Conservation (phyloP, 2,888 invertebrate genomes). For the Ctenicera cuprea region DNA sequence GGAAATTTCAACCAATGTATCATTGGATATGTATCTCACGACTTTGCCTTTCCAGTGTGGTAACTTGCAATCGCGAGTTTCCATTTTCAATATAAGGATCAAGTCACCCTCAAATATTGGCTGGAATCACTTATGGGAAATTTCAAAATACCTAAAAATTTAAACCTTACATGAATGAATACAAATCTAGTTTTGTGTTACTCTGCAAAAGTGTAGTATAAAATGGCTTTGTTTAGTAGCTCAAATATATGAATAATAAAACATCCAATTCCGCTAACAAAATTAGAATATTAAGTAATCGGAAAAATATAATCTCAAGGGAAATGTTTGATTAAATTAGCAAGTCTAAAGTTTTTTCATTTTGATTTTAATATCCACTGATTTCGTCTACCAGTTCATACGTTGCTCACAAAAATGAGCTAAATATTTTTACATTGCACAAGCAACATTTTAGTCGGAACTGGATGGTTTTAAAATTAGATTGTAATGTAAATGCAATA, state of each 20-base stretch:
- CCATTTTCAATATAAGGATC: constrained; percentile 9
- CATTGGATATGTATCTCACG: constrained; percentile 27
- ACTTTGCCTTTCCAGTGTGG: constrained; percentile 13
- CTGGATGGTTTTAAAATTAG: no score
- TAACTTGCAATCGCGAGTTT: constrained; percentile 7
- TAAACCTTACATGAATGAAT: no score
- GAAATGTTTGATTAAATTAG: constrained; percentile 20
- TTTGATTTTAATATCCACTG: constrained; percentile 13
- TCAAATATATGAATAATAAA: background rate
- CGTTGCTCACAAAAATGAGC: background rate
- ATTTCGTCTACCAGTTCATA: constrained; percentile 1
- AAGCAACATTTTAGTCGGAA: no score
- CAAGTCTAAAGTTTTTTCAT: constrained; percentile 18
- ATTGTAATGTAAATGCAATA: no score
- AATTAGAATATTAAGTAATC: constrained; percentile 13
- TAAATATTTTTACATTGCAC: background rate
- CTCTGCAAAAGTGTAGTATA: no score
- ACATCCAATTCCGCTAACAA: background rate
- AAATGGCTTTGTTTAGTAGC: no score
- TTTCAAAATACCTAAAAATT: no score
- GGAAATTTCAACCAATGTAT: constrained; percentile 11
- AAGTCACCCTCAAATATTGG: background rate
- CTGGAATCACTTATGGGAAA: no score
- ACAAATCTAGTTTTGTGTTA: no score
- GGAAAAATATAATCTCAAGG: background rate